Percentiles rank a stretch among this genome's conserved stretches.
Conservation (phyloP, 2,888 invertebrate species). For the Thymelicus lineola region DNA sequence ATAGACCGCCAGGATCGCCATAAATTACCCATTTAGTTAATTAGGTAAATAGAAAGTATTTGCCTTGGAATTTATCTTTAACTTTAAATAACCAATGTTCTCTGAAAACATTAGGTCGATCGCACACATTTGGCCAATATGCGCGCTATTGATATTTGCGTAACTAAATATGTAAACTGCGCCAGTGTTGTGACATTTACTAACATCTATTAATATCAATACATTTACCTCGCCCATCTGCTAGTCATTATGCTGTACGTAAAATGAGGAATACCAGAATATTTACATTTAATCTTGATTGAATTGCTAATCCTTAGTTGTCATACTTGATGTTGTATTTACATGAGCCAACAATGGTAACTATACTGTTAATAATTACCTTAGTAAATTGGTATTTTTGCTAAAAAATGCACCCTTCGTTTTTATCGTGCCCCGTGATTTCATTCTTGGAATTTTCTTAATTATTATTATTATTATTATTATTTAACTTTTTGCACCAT, state of each 20-base stretch:
- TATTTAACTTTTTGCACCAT: too few relatives aligned
- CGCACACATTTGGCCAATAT: background rate
- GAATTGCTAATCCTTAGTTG: background rate
- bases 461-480: too few relatives aligned
- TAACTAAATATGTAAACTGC: slow-evolving; percentile 7
- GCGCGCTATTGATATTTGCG: background rate
- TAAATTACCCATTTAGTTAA: too few relatives aligned
- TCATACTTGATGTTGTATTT: background rate
- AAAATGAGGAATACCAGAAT: slow-evolving; percentile 9
- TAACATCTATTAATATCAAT: slow-evolving; percentile 7
- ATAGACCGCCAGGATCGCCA: too few relatives aligned
- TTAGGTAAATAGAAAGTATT: too few relatives aligned
- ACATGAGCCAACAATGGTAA: background rate
- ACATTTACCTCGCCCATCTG: background rate
- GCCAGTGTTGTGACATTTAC: slow-evolving; percentile 14
- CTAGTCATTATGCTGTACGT: background rate
- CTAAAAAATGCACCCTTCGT: too few relatives aligned
- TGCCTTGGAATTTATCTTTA: too few relatives aligned
- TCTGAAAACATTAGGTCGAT: background rate
- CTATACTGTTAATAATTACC: background rate
- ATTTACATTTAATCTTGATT: slow-evolving; percentile 4
- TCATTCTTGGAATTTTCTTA: too few relatives aligned
- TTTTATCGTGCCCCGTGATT: too few relatives aligned
- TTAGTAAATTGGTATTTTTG: too few relatives aligned
- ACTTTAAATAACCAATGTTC: too few relatives aligned